A percentile compares a stretch with the other conserved stretches of the same genome.
Conservation (phyloP, 1,140 invertebrate genomes). For the Brachionus plicatilis region DNA sequence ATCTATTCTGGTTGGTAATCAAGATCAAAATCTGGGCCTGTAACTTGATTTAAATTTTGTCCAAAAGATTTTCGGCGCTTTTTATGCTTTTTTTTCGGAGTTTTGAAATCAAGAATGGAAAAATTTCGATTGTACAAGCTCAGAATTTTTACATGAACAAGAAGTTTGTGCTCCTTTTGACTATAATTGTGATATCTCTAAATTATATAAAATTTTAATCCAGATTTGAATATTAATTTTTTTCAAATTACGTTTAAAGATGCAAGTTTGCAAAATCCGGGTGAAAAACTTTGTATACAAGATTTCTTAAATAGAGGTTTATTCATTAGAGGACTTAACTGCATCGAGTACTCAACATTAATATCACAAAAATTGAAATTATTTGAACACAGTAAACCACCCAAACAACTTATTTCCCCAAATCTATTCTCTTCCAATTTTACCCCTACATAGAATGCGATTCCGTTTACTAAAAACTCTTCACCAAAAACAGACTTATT, state of each 20-base stretch:
- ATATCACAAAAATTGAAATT: neutral
- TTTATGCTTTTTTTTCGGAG: neutral
- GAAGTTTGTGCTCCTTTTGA: neutral
- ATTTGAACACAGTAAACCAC: neutral
- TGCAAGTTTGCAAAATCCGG: neutral
- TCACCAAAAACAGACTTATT: neutral
- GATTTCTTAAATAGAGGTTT: neutral
- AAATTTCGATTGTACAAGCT: neutral
- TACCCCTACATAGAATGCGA: neutral
- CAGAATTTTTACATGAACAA: neutral
- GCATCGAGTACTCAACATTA: neutral
- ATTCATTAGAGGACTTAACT: neutral
- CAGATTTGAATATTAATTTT: neutral
- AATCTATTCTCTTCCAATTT: neutral
- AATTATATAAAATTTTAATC: neutral
- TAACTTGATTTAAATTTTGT: neutral
- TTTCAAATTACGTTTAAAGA: neutral
- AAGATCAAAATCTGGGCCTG: neutral
- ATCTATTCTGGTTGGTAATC: neutral
- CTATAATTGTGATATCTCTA: neutral
- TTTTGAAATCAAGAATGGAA: neutral
- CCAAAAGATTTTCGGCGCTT: neutral
- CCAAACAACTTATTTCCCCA: neutral
- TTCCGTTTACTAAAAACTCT: neutral
- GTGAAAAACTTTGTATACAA: neutral